phyloP scores from a whole-genome alignment of 2,113 vertebrate species.

The Lathamus discolor region DNA sequence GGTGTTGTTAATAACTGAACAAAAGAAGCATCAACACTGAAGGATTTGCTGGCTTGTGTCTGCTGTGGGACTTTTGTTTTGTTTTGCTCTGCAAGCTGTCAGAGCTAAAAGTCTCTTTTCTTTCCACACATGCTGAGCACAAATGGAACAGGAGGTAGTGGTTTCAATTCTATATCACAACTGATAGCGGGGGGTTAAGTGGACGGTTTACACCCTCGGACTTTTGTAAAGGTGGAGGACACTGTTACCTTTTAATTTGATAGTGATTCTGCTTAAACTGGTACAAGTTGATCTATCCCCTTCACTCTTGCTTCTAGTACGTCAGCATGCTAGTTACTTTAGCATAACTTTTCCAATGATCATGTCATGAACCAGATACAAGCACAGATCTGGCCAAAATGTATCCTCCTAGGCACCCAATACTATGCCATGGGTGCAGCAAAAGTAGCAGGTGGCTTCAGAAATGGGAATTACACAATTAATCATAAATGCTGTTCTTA shows the following conservation, averaged over 20 bases:
- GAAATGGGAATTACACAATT: neutral
- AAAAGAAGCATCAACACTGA: neutral
- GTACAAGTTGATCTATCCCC: neutral
- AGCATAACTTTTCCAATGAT: neutral
- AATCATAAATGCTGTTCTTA: neutral
- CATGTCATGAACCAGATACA: neutral
- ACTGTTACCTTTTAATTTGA: neutral
- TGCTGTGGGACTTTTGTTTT: neutral
- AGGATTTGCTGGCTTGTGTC: neutral
- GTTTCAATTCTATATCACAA: neutral
- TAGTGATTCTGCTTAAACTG: neutral
- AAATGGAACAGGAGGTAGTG: neutral
- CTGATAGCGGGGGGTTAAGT: neutral
- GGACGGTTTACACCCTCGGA: neutral
- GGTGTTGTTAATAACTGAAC: neutral
- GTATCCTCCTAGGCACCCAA: neutral
- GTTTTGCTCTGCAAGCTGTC: neutral
- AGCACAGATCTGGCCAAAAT: neutral
- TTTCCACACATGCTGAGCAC: neutral
- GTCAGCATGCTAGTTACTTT: neutral
- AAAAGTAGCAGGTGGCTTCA: neutral
- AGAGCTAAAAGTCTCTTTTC: neutral
- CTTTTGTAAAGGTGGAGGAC: neutral
- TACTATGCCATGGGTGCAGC: neutral
- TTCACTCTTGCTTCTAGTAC: neutral